Percentiles rank a stretch among this genome's conserved stretches.
phyloP scores from a whole-genome alignment of 2,797 vertebrate genomes.

The Petrocephalus sullivani region DNA sequence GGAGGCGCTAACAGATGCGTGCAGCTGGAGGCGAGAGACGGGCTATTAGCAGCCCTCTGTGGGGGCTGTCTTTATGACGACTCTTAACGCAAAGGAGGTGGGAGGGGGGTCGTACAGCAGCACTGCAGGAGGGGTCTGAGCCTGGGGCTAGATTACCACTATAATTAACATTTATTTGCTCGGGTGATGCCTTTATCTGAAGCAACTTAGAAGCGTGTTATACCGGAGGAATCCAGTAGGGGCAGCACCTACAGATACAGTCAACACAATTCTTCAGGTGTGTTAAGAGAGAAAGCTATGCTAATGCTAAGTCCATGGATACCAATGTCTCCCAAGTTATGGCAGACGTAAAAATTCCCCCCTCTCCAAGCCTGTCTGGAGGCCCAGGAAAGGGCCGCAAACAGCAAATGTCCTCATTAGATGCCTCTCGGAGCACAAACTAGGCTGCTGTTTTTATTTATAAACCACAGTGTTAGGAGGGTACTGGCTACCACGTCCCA shows the following conservation, averaged over 20 bases:
- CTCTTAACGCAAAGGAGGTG: neutral
- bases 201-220: neutral
- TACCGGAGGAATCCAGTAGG: neutral
- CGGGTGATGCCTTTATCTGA: neutral
- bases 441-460: conserved; percentile 10
- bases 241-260: neutral
- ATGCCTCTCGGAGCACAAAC: neutral
- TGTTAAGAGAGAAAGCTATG: neutral
- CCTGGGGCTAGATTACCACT: neutral
- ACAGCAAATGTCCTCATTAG: conserved; percentile 13
- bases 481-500: neutral
- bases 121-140: neutral
- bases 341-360: neutral
- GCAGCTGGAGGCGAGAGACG: conserved; percentile 7
- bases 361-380: neutral
- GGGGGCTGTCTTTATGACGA: conserved; percentile 3
- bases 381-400: neutral
- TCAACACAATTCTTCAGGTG: neutral
- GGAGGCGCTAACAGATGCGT: conserved; percentile 18
- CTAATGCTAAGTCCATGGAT: neutral
- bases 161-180: neutral
- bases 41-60: conserved; percentile 17
- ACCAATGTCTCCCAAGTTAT: neutral
- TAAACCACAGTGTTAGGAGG: neutral
- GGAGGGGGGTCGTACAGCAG: neutral